A percentile compares a stretch with the other conserved stretches of the same genome.
These are phyloP conservation scores for Dicycla oo DNA, from an alignment of 2,888 invertebrate species.

Conservation along the genomic window DNA sequence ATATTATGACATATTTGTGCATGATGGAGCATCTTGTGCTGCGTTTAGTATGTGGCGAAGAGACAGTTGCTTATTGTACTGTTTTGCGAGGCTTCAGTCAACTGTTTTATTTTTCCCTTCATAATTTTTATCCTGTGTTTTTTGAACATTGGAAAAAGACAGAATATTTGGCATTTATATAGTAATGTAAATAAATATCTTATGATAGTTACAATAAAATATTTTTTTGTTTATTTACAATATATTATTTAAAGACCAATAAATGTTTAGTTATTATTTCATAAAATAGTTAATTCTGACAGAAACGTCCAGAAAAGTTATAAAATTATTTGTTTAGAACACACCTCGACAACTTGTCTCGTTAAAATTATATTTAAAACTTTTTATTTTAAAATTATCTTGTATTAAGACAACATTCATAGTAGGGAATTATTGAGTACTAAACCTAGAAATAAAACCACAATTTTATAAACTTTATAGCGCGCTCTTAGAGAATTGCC, in stretches of 20 bases:
- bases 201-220: neutral
- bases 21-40: conserved; percentile 22
- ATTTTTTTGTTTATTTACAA: neutral
- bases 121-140: no score
- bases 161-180: neutral
- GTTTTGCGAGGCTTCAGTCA: no score
- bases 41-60: neutral
- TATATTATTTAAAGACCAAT: no score
- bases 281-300: neutral
- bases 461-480: neutral
- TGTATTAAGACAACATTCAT: neutral
- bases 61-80: conserved; percentile 1
- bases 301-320: neutral
- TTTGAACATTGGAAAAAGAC: neutral
- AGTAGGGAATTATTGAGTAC: neutral
- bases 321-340: neutral
- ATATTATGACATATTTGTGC: conserved; percentile 33
- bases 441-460: conserved; percentile 15
- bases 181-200: neutral
- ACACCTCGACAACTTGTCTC: conserved; percentile 1
- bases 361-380: conserved; percentile 16
- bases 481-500: neutral
- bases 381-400: conserved; percentile 1
- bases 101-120: neutral
- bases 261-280: neutral